A percentile compares a stretch with the other conserved stretches of the same genome.
phyloP scores from a whole-genome alignment of 2,113 vertebrate species.

The Hippocampus comes region DNA sequence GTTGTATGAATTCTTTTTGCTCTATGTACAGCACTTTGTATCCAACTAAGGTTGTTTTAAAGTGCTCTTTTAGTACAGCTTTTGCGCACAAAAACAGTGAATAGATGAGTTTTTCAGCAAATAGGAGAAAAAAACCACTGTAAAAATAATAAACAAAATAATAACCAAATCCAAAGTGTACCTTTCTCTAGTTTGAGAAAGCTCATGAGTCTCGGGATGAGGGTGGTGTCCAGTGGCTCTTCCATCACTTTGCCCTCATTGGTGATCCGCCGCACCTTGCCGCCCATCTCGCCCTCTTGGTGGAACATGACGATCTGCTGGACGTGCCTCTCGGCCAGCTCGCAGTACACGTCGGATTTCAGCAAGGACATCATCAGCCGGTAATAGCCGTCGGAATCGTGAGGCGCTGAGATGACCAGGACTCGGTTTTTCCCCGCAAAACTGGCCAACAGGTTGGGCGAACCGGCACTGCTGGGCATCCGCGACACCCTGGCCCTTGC shows the following conservation, averaged over 20 bases:
- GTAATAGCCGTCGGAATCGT: constrained; percentile 93
- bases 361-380: constrained; percentile 96
- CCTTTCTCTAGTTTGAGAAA: constrained; percentile 94
- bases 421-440: constrained; percentile 93
- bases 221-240: constrained; percentile 81
- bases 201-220: constrained; percentile 90
- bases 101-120: no score
- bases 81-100: no score
- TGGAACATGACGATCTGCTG: constrained; percentile 96
- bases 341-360: constrained; percentile 91
- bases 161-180: constrained; percentile 6
- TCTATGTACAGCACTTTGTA: no score
- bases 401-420: constrained; percentile 90
- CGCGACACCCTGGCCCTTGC: constrained; percentile 72
- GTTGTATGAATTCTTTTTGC: no score
- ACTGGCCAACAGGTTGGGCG: constrained; percentile 87
- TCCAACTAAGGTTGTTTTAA: no score
- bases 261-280: constrained; percentile 87
- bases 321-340: constrained; percentile 91
- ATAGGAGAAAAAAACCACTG: no score
- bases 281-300: constrained; percentile 85
- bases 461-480: constrained; percentile 79
- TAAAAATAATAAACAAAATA: no score
- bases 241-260: constrained; percentile 87
- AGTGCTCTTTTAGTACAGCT: no score